Conservation (phyloP, 2,113 vertebrate species). For the Hipposideros armiger region DNA sequence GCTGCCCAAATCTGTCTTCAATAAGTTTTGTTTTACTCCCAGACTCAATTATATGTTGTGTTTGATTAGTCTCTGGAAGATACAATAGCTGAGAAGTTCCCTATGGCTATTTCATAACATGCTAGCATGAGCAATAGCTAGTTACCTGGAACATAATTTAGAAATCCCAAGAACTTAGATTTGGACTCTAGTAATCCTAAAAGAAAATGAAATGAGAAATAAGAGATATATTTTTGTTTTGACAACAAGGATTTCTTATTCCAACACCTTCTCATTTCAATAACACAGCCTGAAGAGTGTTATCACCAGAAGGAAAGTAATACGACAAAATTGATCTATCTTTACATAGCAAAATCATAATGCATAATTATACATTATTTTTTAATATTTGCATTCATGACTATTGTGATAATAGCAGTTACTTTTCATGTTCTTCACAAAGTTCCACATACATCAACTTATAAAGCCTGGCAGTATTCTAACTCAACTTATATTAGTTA, state of each 20-base stretch:
- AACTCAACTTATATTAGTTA: neutral
- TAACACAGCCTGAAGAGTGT: constrained; percentile 25
- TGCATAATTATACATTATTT: neutral
- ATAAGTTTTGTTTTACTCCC: neutral
- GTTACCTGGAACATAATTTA: neutral
- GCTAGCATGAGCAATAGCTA: neutral
- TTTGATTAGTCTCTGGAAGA: neutral
- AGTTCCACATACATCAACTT: neutral
- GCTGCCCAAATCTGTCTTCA: neutral
- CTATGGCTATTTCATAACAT: neutral
- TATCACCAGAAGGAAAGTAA: constrained; percentile 10
- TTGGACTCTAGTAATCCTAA: neutral
- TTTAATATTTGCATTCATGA: neutral
- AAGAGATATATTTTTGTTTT: constrained; percentile 45
- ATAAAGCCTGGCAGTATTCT: neutral
- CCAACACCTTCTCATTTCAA: constrained; percentile 10
- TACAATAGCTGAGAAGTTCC: neutral
- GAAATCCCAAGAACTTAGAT: neutral
- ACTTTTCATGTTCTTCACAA: neutral
- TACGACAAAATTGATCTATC: neutral
- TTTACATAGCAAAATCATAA: constrained; percentile 24
- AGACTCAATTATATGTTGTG: neutral
- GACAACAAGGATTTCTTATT: constrained; percentile 25
- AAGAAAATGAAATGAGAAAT: constrained; percentile 43
- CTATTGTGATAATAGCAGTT: neutral